Percentiles rank a stretch among this genome's conserved stretches.
Evolutionary conservation across 92 coral and sea anemone species (phyloP).

Genomic region (Porites cylindrica): DNA sequence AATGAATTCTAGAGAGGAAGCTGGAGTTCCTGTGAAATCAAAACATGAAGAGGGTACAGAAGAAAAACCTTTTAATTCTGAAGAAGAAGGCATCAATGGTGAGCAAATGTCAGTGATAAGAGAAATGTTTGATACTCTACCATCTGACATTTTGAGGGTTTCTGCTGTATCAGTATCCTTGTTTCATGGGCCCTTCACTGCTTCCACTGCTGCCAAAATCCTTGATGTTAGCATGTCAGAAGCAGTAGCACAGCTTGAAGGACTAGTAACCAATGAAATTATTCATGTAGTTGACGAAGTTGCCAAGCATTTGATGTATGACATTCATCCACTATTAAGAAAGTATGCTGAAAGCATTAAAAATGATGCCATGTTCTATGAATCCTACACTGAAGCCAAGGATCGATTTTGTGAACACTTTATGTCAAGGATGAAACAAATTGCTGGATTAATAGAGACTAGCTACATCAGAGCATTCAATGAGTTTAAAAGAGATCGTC

Average conservation of each 20-base stretch:
- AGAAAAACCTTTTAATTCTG: constrained; percentile 11
- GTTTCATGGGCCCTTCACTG: constrained; percentile 65
- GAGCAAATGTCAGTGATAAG: constrained; percentile 22
- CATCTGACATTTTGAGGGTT: constrained; percentile 51
- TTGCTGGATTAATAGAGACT: constrained; percentile 58
- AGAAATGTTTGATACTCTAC: constrained; percentile 58
- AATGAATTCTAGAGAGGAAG: neutral
- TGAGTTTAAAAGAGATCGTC: constrained; percentile 37
- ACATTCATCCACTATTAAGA: constrained; percentile 69
- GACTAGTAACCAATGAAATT: constrained; percentile 40
- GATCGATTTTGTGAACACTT: constrained; percentile 63
- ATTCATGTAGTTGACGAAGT: constrained; percentile 38
- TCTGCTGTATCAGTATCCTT: constrained; percentile 68
- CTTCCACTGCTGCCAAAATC: constrained; percentile 58
- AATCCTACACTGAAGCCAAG: constrained; percentile 51
- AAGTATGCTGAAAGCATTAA: constrained; percentile 62
- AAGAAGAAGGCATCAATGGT: constrained; percentile 22
- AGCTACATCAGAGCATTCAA: constrained; percentile 56
- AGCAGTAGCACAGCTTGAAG: constrained; percentile 54
- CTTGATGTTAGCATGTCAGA: constrained; percentile 30
- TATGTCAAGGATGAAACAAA: constrained; percentile 43
- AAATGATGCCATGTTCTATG: constrained; percentile 1
- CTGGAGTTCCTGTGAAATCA: neutral
- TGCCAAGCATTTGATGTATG: constrained; percentile 59
- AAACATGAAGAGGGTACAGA: neutral